Evolutionary conservation across 2,888 invertebrate species (phyloP), one percentile per base, ranked within the genome.

Genomic region (Lamellibrachia satsuma): DNA sequence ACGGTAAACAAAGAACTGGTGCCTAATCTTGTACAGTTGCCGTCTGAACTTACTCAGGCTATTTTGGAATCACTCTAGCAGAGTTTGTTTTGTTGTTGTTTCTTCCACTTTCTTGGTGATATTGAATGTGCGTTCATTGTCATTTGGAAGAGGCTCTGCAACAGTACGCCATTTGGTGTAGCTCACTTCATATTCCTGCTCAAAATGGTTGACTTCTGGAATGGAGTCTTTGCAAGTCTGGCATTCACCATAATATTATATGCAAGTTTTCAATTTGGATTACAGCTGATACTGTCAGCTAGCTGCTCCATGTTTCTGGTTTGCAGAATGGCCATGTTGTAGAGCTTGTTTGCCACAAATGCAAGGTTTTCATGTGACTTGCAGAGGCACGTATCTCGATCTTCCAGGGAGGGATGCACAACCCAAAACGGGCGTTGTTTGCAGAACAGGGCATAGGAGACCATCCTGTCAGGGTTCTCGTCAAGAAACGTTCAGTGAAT

Each of bases 371-470:
- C 90, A 0, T 15, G 90, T 27, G 90, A 15, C 51, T 90, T 90
- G 90, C 90, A 90, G n/a, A 90, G 22, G 90, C 90, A 90, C 2
- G 90, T 90, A n/a, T 11, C 90, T 3, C 90, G 90, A 90, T 90
- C 51, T 9, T 90, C 90, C 27, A 90, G 90, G 8, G 27, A 90
- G n/a, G 90, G 51, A 27, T 90, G 90, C 27, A 90, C 90, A 15
- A 90, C 90, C 90, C 90, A 90, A n/a, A 90, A 27, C 22, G 90
- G 90, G n/a, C 90, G 75, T 75, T 22, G 60, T 75, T 75, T 75
- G 2, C 75, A 75, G 75, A 75, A 22, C 22, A 75, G 75, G 75
- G 75, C 15, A n/a, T 75, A 75, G 75, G 75, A 75, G 22, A 75
- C 9, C 22, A 90, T 39, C 90, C 22, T 90, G 90, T 11, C 51